phyloP scores from a whole-genome alignment of 1,140 invertebrate genomes.

The Hylaeus anthracinus region DNA sequence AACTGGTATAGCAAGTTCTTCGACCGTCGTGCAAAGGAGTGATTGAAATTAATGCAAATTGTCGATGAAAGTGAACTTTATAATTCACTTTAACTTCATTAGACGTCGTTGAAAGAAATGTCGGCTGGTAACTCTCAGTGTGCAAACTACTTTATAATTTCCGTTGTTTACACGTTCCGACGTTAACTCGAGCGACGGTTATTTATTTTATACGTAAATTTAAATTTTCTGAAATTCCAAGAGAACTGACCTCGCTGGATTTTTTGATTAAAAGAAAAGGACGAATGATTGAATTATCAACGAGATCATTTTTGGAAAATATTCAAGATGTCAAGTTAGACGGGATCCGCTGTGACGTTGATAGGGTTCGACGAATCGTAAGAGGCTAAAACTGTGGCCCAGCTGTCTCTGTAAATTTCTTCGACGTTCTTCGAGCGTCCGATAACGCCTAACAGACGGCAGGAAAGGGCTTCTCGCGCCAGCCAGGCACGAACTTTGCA shows the following conservation, averaged over 20 bases:
- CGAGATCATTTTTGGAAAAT: neutral
- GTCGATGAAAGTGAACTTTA: conserved; percentile 12
- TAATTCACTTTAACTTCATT: neutral
- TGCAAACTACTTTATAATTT: neutral
- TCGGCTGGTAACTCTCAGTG: neutral
- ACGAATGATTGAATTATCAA: too few species aligned
- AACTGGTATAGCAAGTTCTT: conserved; percentile 3
- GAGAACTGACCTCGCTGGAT: too few species aligned
- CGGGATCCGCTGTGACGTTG: neutral
- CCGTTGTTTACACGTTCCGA: neutral
- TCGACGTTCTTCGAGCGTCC: neutral
- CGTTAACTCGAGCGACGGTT: neutral
- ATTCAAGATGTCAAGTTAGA: neutral
- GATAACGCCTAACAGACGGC: conserved; percentile 6
- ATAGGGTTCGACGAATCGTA: neutral
- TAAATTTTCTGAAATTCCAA: too few species aligned
- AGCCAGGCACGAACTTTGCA: conserved; percentile 10
- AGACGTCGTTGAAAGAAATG: neutral
- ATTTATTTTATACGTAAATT: too few species aligned
- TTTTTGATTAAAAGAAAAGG: too few species aligned
- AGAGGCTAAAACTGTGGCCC: neutral
- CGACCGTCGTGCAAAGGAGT: conserved; percentile 6
- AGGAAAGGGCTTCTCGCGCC: neutral
- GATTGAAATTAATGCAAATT: conserved; percentile 22
- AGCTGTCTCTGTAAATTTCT: neutral